Percentiles rank a stretch among this genome's conserved stretches.
Conservation (phyloP, 64 coral and sea anemone genomes). For the Orbicella faveolata region DNA sequence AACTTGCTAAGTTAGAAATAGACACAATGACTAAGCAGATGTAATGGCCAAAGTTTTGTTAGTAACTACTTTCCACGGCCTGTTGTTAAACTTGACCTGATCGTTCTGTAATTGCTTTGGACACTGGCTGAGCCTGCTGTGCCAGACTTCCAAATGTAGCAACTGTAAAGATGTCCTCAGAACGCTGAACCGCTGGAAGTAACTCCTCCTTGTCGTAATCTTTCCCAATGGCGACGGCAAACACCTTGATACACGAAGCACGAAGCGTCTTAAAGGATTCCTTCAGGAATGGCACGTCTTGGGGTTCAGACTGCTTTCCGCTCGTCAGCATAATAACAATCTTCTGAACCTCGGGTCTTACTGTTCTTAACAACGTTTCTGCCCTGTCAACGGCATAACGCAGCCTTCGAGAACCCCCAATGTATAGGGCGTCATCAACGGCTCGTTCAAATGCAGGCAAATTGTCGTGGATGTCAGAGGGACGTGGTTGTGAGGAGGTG, state of each 20-base stretch:
- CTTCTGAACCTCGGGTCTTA: background rate
- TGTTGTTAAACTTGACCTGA: background rate
- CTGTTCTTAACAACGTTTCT: background rate
- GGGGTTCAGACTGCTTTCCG: background rate
- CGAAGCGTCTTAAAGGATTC: slow-evolving; percentile 39
- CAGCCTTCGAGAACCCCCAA: slow-evolving; percentile 38
- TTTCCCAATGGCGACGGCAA: slow-evolving; percentile 41
- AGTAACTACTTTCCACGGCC: too few species aligned
- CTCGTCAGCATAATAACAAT: slow-evolving; percentile 24
- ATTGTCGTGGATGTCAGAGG: background rate
- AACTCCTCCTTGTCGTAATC: slow-evolving; percentile 1
- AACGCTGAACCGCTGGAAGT: slow-evolving; percentile 11
- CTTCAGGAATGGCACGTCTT: background rate
- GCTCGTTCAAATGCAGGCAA: slow-evolving; percentile 11
- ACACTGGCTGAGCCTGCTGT: slow-evolving; percentile 10
- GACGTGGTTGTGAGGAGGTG: background rate
- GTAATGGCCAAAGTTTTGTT: too few species aligned
- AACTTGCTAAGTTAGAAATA: too few species aligned
- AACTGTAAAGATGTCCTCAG: slow-evolving; percentile 45
- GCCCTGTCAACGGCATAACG: slow-evolving; percentile 21
- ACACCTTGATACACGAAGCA: background rate
- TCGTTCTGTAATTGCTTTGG: slow-evolving; percentile 44
- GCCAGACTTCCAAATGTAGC: slow-evolving; percentile 17
- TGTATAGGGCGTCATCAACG: slow-evolving; percentile 26
- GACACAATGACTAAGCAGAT: too few species aligned